Evolutionary conservation across 2,797 vertebrate genomes (phyloP), one percentile per base, ranked within the genome.

Genomic region (Echeneis naucrates): DNA sequence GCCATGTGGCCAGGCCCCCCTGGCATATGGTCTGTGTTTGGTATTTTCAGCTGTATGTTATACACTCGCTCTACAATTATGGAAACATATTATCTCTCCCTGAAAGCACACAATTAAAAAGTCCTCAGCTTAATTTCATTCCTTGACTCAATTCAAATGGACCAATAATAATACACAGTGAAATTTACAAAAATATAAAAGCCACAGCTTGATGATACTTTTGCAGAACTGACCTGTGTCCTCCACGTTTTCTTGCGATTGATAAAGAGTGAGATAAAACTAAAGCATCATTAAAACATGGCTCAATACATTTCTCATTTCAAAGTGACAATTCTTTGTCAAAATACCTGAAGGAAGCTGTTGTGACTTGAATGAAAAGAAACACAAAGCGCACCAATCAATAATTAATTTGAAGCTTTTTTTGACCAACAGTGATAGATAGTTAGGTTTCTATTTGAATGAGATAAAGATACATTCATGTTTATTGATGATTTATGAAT

Each of bases 371-470:
- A 84, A 76, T 74, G 68, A 78, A 84, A 81, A 78, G 77, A 86
- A 90, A 89, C 80, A 86, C 75, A 82, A 76, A 78, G 81, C 40
- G 60, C 77, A 77, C 70, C 73, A 70, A 89, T 93, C 89, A 81
- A 92, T 92, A 91, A 91, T 91, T 83, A 80, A 93, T 93, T 91
- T 87, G 74, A 87, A 85, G 84, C 82, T 76, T 77, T 65, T 68
- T 78, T 64, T 70, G 63, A 85, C 76, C 77, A 83, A 66, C 59
- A 81, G 82, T 85, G 73, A 74, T 64, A 75, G 67, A 81, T 83
- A 76, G 83, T 87, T 81, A 80, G 65, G 66, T 71, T 82, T 80
- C 79, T 71, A 72, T 81, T 81, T 85, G 83, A 84, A 71, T 76
- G 78, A 87, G 78, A 86, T 78, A 88, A 75, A 86, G 68, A 88